Evolutionary conservation across 2,113 vertebrate genomes (phyloP), one percentile per base, ranked within the genome.

Genomic region (Tretioscincus oriximinensis): DNA sequence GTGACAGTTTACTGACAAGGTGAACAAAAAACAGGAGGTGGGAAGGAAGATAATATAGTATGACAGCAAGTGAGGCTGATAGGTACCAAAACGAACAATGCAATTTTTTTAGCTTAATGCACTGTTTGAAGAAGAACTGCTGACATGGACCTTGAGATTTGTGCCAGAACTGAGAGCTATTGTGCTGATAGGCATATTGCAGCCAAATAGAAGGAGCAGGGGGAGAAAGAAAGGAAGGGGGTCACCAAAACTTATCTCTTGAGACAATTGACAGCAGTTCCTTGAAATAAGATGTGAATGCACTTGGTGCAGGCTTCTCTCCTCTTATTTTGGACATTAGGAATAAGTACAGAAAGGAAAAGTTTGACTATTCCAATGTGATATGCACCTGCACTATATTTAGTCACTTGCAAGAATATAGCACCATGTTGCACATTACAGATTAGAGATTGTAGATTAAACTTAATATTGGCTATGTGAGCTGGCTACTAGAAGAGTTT

Each of bases 1-100:
- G 41, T 88, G 83, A 81, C 81, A 86, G 81, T 74, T 82, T 71
- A 66, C 79, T 81, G 73, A 83, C 67, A 61, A 65, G 72, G 85
- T 66, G 75, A 68, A 85, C 58, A 81, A 73, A 80, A 84, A 76
- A 74, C 69, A 71, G 24, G 61, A 80, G 49, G 76, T 76, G 65
- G 71, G 76, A 81, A 73, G 74, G 67, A 47, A 8, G 67, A 78
- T 70, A 65, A 85, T 71, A 49, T 68, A 77, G 45, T 41, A 31
- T 81, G 67, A 74, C 72, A 80, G 81, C 84, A 71, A 86, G 85
- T 69, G 74, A 73, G 81, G 80, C 80, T 88, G 78, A 88, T 87
- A 88, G 83, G 83, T 76, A 88, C 82, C 79, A 82, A 88, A 84
- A 88, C 77, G 69, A 85, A 84, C 81, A 88, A 77, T 68, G 63